Conservation (phyloP, 37 sponge, comb jelly and placozoan species). For the Spongilla lacustris region DNA sequence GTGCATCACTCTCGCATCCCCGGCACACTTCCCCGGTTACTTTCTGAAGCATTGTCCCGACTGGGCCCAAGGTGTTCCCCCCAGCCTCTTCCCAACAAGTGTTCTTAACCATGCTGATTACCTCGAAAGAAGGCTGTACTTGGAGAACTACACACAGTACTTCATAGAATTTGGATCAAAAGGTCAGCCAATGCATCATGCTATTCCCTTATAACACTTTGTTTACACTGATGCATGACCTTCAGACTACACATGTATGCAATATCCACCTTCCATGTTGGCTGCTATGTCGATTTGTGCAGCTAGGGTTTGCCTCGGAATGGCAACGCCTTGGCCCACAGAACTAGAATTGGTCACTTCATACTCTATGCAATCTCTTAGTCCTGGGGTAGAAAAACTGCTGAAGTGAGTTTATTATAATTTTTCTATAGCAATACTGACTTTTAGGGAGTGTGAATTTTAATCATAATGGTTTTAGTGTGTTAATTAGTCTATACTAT, state of each 20-base stretch:
- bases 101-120: no score
- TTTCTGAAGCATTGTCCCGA: slow-evolving; percentile 22
- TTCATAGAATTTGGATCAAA: slow-evolving; percentile 55
- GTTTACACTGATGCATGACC: background rate
- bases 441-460: no score
- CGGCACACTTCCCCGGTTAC: slow-evolving; percentile 65
- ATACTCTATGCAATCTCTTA: slow-evolving; percentile 32
- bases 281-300: slow-evolving; percentile 62
- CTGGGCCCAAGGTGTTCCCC: no score
- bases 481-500: no score
- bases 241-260: slow-evolving; percentile 49
- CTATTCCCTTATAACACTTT: background rate
- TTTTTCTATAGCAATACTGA: no score
- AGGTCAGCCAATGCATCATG: slow-evolving; percentile 36
- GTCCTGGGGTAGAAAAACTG: slow-evolving; percentile 11
- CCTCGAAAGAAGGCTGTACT: no score
- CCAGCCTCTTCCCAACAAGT: no score
- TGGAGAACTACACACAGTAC: slow-evolving; percentile 24
- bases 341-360: slow-evolving; percentile 30
- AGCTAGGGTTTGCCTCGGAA: slow-evolving; percentile 28
- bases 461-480: no score
- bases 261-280: slow-evolving; percentile 47
- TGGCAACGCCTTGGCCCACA: slow-evolving; percentile 33
- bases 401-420: no score
- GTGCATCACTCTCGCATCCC: slow-evolving; percentile 54